Conservation (phyloP, 2,113 vertebrate species). For the Ursus arctos region DNA sequence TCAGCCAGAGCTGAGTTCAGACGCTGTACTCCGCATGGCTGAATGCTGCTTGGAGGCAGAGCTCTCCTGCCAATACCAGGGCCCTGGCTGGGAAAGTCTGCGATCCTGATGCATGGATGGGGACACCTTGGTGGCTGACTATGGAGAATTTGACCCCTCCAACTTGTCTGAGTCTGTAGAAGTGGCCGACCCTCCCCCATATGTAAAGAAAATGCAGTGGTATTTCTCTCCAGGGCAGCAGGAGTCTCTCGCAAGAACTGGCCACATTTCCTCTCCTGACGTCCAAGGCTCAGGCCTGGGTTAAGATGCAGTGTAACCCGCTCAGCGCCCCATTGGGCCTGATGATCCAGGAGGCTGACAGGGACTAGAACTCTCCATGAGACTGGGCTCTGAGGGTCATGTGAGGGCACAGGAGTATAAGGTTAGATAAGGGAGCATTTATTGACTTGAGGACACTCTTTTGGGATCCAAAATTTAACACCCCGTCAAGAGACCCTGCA, state of each 20-base stretch:
- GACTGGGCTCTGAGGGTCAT: neutral
- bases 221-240: neutral
- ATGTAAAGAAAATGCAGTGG: neutral
- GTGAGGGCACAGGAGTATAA: neutral
- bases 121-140: neutral
- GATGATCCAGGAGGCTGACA: neutral
- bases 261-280: neutral
- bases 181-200: neutral
- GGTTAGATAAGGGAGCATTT: neutral
- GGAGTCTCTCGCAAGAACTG: too few relatives aligned
- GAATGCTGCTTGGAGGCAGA: neutral
- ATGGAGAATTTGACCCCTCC: neutral
- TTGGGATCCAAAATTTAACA: neutral
- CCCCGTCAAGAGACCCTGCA: neutral
- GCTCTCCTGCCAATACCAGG: neutral
- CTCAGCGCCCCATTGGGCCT: neutral
- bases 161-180: neutral
- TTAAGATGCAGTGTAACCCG: too few relatives aligned
- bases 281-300: neutral
- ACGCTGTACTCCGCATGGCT: too few relatives aligned
- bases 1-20: neutral
- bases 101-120: neutral
- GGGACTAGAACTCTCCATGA: neutral
- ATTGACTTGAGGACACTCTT: neutral
- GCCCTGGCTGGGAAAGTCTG: neutral